phyloP scores from a whole-genome alignment of 2,888 invertebrate species.

The Drosophila affinis region DNA sequence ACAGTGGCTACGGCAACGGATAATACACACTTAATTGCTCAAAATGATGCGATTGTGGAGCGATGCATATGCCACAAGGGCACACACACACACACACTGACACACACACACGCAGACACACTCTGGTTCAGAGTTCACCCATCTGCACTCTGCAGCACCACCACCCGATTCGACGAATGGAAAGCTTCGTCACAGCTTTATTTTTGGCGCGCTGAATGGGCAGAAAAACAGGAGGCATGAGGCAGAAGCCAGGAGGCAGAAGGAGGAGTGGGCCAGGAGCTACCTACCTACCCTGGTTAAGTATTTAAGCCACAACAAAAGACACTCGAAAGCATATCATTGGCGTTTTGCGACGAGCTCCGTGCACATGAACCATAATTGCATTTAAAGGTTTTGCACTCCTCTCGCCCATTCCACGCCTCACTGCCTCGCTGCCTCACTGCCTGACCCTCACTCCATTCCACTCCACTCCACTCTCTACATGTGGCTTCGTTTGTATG shows the following conservation, averaged over 20 bases:
- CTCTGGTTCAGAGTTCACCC: slow-evolving; percentile 14
- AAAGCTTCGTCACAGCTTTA: slow-evolving; percentile 52
- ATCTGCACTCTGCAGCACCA: slow-evolving; percentile 25
- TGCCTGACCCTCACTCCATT: background rate
- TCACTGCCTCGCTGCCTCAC: background rate
- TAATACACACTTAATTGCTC: slow-evolving; percentile 81
- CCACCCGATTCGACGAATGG: slow-evolving; percentile 71
- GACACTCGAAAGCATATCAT: slow-evolving; percentile 73
- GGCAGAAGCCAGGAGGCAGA: slow-evolving; percentile 19
- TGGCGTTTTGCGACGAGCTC: slow-evolving; percentile 64
- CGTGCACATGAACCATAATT: slow-evolving; percentile 63
- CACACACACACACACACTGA: slow-evolving; percentile 29
- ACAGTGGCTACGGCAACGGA: slow-evolving; percentile 67
- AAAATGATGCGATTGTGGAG: slow-evolving; percentile 76
- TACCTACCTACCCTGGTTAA: slow-evolving; percentile 34
- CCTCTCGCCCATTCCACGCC: background rate
- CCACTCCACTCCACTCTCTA: slow-evolving; percentile 11
- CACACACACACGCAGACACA: slow-evolving; percentile 19
- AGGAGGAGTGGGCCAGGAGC: slow-evolving; percentile 17
- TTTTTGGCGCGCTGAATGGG: slow-evolving; percentile 40
- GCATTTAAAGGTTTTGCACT: slow-evolving; percentile 70
- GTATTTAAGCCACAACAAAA: slow-evolving; percentile 71
- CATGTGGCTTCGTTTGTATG: slow-evolving; percentile 38
- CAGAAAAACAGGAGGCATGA: slow-evolving; percentile 21
- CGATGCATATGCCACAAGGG: slow-evolving; percentile 58